Evolutionary conservation across 2,113 vertebrate species (phyloP).

Genomic region (pig (Sus scrofa)): DNA sequence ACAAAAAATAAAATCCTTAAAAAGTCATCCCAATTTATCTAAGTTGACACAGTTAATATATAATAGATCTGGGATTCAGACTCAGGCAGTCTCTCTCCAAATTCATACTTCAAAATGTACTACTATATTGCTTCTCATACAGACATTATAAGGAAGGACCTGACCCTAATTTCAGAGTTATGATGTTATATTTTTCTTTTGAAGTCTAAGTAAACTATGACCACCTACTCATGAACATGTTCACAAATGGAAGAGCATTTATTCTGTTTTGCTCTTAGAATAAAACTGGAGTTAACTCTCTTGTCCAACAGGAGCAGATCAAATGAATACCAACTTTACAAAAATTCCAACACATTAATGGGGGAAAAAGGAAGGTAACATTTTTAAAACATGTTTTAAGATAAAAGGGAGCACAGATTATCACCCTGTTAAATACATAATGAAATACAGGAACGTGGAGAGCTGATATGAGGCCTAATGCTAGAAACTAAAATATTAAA

Average conservation of each 20-base stretch:
- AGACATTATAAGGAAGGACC: background rate
- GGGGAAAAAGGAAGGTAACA: background rate
- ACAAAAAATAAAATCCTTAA: background rate
- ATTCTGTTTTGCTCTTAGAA: background rate
- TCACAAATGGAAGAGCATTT: background rate
- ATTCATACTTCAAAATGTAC: background rate
- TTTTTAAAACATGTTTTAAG: no score
- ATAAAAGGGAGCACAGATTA: slow-evolving; percentile 49
- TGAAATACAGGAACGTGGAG: slow-evolving; percentile 32
- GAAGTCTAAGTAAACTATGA: background rate
- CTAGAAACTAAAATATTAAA: slow-evolving; percentile 72
- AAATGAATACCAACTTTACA: slow-evolving; percentile 63
- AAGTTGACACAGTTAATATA: background rate
- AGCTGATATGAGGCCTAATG: slow-evolving; percentile 36
- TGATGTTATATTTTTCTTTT: background rate
- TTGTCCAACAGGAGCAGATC: slow-evolving; percentile 50
- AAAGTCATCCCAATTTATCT: background rate
- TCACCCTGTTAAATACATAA: slow-evolving; percentile 66
- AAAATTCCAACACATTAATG: background rate
- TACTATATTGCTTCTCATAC: background rate
- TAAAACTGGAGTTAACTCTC: background rate
- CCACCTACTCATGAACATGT: background rate
- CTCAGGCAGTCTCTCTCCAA: background rate
- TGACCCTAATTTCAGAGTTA: background rate
- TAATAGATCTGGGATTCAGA: background rate